Conservation (phyloP, 2,113 vertebrate species). For the Neofelis nebulosa region DNA sequence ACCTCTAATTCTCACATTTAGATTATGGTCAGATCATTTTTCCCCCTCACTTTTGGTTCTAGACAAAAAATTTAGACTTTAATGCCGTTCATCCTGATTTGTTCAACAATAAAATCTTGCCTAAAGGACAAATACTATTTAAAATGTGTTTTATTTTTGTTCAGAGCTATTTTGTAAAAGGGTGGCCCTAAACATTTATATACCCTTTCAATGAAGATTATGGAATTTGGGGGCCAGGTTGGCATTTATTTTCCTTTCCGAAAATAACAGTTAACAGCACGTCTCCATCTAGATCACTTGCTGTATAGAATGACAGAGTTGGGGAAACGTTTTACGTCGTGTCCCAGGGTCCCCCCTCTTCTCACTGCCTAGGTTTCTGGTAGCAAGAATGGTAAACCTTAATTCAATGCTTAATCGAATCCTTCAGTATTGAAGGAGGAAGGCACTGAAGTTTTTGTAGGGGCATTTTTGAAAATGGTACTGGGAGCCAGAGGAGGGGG, state of each 20-base stretch:
- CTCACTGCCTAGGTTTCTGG: neutral
- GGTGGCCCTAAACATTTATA: neutral
- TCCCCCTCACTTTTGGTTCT: neutral
- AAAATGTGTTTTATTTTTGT: neutral
- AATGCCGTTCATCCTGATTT: neutral
- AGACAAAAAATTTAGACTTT: conserved; percentile 20
- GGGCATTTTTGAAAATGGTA: neutral
- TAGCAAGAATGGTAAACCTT: neutral
- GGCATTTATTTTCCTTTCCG: neutral
- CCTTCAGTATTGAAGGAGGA: neutral
- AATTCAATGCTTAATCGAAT: neutral
- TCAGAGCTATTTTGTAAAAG: neutral
- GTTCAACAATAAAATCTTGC: neutral
- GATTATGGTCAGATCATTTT: neutral
- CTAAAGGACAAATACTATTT: neutral
- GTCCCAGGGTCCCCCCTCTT: neutral
- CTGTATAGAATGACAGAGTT: neutral
- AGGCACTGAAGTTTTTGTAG: neutral
- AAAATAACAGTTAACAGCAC: neutral
- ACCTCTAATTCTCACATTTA: neutral
- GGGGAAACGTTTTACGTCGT: neutral
- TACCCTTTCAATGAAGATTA: conserved; percentile 35
- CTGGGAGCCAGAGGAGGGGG: neutral
- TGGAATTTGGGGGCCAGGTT: neutral
- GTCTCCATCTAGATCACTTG: neutral